Base-by-base conservation (phyloP, 1,140 invertebrate species). In the Charaxes varanes region DNA sequence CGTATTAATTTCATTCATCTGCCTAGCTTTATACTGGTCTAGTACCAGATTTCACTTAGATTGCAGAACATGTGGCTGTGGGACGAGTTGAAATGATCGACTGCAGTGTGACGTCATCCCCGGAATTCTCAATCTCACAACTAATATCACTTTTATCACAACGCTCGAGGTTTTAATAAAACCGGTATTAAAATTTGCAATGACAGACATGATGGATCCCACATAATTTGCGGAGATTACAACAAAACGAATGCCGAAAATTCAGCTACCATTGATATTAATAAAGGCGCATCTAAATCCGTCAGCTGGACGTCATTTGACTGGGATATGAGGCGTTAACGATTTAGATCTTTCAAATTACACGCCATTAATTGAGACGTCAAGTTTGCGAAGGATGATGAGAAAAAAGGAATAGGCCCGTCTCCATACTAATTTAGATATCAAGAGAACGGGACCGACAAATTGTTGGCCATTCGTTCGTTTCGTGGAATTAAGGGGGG, bases 341-440 rank as follows among this genome's bases (percentile, higher is more conserved):
- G 62, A 72, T 70, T 61, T 54, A 59, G 64, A 76, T 65, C 67
- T 71, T 63, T 71, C 58, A 73, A 71, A 73, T 73, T 73, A 60
- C 59, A 70, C 56, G 54, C 62, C 69, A 76, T 79, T 76, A 79
- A 79, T 79, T 79, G 71, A 76, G 62, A 73, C 64, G 67, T 79
- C 74, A 61, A 62, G 64, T 63, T 66, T 61, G 65, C 63, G 47
- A 53, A 61, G 57, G 56, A 53, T 33, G 37, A 49, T 15, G 52
- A 60, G 60, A 65, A 71, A 70, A 74, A 62, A 52, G 41, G 38
- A 32, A 52, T 55, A 59, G 51, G 41, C 43, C 63, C 61, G 69
- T 72, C 60, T 68, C 61, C 70, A 71, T 73, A 79, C 71, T 76
- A 79, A 79, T 79, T 79, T 79, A 79, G 74, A 69, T 79, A 79